These are phyloP conservation scores for Halocaridina rubra DNA, from an alignment of 2,888 invertebrate species.

Conservation along the genomic window DNA sequence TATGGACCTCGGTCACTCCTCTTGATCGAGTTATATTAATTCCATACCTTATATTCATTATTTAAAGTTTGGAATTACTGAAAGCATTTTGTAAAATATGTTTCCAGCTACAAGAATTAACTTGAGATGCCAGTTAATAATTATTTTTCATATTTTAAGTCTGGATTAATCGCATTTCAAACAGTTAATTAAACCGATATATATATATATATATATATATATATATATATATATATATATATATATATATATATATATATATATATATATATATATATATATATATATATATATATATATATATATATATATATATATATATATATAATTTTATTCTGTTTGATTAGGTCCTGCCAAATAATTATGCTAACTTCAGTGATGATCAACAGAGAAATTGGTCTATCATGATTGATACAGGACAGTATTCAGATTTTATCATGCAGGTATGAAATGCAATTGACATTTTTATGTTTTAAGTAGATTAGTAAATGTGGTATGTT, in stretches of 20 bases:
- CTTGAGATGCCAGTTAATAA: no score
- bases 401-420: conserved; percentile 17
- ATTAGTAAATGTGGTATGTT: no score
- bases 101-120: no score
- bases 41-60: no score
- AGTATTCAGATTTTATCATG: conserved; percentile 5
- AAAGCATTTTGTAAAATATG: no score
- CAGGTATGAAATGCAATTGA: conserved; percentile 12
- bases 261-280: conserved; percentile 41
- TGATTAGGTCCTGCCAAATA: conserved; percentile 19
- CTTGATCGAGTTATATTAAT: no score
- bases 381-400: conserved; percentile 33
- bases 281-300: conserved; percentile 41
- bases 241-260: conserved; percentile 35
- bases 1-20: no score
- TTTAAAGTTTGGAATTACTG: no score
- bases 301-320: conserved; percentile 45
- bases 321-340: not conserved
- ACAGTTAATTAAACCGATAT: no score
- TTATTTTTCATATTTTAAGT: no score
- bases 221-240: conserved; percentile 28
- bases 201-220: conserved; percentile 36
- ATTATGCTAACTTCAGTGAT: conserved; percentile 26
- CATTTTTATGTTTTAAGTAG: no score
- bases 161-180: no score